Evolutionary conservation across 2,888 invertebrate genomes (phyloP), one percentile per base, ranked within the genome.

Genomic region (Drepana falcataria): DNA sequence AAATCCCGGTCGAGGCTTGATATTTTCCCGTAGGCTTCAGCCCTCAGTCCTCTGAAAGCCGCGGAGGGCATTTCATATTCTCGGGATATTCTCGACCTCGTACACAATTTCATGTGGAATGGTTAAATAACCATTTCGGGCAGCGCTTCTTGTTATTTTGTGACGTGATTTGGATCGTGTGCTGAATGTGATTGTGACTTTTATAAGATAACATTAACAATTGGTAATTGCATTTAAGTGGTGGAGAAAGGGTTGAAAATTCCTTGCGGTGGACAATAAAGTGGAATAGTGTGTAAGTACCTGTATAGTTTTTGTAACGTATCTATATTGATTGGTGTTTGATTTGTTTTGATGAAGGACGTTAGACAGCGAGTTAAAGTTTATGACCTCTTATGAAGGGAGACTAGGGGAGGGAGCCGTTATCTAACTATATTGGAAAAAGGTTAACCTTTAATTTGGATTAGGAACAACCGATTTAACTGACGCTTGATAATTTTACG

Each of bases 11-110:
- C 79, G 82, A 81, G 83, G 86, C 83, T 85, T 82, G 77, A 81
- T 77, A 81, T 86, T 88, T 87, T 89, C 87, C 86, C 79, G 86
- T 85, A 87, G 85, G 83, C 81, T 85, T 81, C 77, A 79, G 75
- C 75, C 75, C 75, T 83, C 83, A 88, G 87, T 90, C 73, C 74
- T 69, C 82, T 82, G 78, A 78, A 82, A 75, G 69, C 61, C 71
- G 71, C 65, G 65, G 70, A 57, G 75, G 65, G 72, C 70, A 64
- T 60, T 57, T 62, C 60, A 72, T 75, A 68, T 59, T 63, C 61
- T 65, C 55, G 58, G 53, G 58, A 57, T 52, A 57, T 59, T 54
- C 55, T 52, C 53, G 60, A 60, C 72, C 78, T 75, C 69, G 65
- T 64, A 66, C 68, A 66, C 70, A 64, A 64, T 77, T 75, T 77